Base-by-base conservation (phyloP, 2,113 vertebrate genomes). In the Galemys pyrenaicus region DNA sequence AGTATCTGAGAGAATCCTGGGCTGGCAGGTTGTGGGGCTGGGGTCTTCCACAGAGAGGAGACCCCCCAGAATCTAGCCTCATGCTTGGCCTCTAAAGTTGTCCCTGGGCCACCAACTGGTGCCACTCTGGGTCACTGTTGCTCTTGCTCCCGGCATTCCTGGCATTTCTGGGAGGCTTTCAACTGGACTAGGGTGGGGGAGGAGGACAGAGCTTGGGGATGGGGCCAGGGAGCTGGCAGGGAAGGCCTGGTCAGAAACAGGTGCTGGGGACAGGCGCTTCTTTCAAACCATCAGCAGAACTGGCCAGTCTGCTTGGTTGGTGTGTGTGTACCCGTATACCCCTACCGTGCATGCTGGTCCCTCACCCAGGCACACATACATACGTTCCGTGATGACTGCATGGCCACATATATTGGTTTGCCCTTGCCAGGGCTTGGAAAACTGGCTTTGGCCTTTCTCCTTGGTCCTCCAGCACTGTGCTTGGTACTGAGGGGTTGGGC, bases 81-180 rank as follows among this genome's bases (percentile, higher is more conserved):
- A 85, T 7, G 17, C 9, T 56, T 49, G 60, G 83, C 20, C 75
- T 90, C n/a, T 6, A n/a, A 51, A 35, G 49, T 75, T 91, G 62
- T 70, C 44, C 74, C 78, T 30, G 49, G 81, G 41, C 37, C 46
- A 75, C 73, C 46, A 41, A 12, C 1, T 49, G 60, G 84, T 87
- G 84, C 87, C 67, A 62, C 65, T 84, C 56, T 93, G 95, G 83
- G 78, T 20, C 41, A 81, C 65, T 49, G 39, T 70, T 78, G 68
- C 84, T 73, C 87, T 90, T 62, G 83, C 80, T 89, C 41, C 75
- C 70, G 81, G 87, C 81, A 95, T 97, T 97, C 93, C 60, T 93
- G 94, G 93, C 92, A 93, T 96, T 94, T 97, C 94, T 97, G 94
- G 87, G 87, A 79, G 86, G 62, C 16, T 93, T 94, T 91, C 89